phyloP scores from a whole-genome alignment of 2,888 invertebrate genomes.

The Conus canariensis region DNA sequence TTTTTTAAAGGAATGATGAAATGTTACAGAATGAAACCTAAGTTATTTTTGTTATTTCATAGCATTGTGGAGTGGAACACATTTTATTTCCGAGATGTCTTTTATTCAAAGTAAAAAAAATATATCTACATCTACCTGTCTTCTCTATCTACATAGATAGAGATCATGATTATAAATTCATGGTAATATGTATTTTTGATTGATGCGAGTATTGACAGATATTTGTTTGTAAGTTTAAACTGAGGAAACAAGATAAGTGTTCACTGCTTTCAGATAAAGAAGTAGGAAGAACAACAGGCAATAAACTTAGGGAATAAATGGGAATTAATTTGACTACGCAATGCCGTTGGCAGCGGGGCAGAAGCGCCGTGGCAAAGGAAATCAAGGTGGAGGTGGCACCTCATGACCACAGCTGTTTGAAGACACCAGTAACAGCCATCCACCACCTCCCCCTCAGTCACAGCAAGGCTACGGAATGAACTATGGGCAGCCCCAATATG shows the following conservation, averaged over 20 bases:
- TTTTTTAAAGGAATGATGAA: too few species aligned
- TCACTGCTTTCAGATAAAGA: too few species aligned
- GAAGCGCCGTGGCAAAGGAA: constrained; percentile 58
- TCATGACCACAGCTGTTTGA: constrained; percentile 74
- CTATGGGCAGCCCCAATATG: constrained; percentile 5
- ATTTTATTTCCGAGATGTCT: too few species aligned
- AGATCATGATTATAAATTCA: neutral
- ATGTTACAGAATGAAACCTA: too few species aligned
- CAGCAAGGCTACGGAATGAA: constrained; percentile 35
- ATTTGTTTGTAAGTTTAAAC: too few species aligned
- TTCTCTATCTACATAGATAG: neutral
- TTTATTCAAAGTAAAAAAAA: neutral
- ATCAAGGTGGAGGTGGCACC: constrained; percentile 42
- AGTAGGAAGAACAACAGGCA: too few species aligned
- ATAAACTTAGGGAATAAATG: too few species aligned
- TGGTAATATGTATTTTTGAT: neutral
- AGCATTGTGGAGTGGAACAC: too few species aligned
- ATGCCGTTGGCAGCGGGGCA: constrained; percentile 52
- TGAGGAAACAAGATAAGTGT: too few species aligned
- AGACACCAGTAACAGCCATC: constrained; percentile 69
- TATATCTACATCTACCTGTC: neutral
- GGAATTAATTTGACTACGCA: too few species aligned
- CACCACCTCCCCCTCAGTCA: constrained; percentile 51
- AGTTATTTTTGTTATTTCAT: too few species aligned
- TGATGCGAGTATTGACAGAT: too few species aligned